A percentile compares a stretch with the other conserved stretches of the same genome.
Evolutionary conservation across 2,113 vertebrate species (phyloP).

Genomic region (Oreotrochilus melanogaster): DNA sequence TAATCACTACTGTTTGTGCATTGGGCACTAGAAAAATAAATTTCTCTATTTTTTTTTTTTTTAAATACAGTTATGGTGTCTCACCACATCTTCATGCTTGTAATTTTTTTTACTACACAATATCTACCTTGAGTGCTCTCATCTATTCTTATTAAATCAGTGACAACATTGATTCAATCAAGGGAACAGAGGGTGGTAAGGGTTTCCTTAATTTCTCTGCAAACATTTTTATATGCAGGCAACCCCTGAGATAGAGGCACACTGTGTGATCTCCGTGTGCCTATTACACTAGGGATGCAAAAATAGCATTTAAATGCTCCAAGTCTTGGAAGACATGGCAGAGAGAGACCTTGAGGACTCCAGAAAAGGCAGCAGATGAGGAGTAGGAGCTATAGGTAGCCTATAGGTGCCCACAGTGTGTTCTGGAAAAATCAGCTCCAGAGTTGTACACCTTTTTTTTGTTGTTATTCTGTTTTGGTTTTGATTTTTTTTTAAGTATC

Average conservation of each 20-base stretch:
- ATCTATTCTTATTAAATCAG: neutral
- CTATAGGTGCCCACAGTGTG: fast-evolving
- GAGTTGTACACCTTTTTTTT: neutral
- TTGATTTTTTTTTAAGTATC: neutral
- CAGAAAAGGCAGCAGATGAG: neutral
- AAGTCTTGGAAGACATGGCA: fast-evolving
- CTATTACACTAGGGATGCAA: fast-evolving
- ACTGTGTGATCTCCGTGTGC: fast-evolving
- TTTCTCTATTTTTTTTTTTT: neutral
- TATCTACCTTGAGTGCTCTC: neutral
- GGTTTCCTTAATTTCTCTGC: neutral
- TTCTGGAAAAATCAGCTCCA: neutral
- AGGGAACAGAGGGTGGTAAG: too few species aligned
- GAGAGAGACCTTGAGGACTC: neutral
- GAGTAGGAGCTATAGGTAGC: neutral
- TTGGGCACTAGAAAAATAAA: neutral
- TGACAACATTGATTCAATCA: neutral
- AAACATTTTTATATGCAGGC: fast-evolving
- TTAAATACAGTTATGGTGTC: neutral
- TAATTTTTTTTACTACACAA: neutral
- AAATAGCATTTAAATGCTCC: neutral
- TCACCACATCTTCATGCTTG: neutral
- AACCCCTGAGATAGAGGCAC: fast-evolving
- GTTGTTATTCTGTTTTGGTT: too few species aligned
- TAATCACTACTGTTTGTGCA: neutral